phyloP scores from a whole-genome alignment of 30 jellyfish, hydroid and myxozoan species.

The Catostylus mosaicus region DNA sequence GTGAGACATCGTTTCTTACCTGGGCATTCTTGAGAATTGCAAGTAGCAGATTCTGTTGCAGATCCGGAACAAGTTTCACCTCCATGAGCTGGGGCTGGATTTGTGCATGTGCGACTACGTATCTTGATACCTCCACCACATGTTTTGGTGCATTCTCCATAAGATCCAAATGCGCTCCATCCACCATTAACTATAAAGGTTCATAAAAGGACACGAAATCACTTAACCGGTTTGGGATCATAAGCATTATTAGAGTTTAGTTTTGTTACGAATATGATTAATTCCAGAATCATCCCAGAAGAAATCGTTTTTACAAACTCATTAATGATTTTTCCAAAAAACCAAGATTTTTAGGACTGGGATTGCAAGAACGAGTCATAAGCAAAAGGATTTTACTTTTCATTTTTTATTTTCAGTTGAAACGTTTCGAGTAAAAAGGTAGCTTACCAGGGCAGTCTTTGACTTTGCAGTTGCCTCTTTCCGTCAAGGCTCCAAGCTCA shows the following conservation, averaged over 20 bases:
- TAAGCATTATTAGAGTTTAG: too few relatives aligned
- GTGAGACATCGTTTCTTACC: too few relatives aligned
- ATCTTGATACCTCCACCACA: constrained; percentile 92
- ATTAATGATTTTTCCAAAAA: too few relatives aligned
- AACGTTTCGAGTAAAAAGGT: not conserved
- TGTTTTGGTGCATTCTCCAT: constrained; percentile 58
- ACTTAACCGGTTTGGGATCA: too few relatives aligned
- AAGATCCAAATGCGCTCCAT: constrained; percentile 82
- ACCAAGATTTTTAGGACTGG: too few relatives aligned
- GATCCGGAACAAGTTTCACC: constrained; percentile 38
- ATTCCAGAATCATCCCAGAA: too few relatives aligned
- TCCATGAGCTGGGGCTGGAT: constrained; percentile 60
- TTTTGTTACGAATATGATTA: too few relatives aligned
- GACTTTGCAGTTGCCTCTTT: constrained; percentile 34
- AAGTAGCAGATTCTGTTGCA: constrained; percentile 4
- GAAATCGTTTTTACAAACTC: too few relatives aligned
- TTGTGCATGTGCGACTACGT: constrained; percentile 72
- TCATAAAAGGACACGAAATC: too few relatives aligned
- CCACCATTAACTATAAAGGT: constrained; percentile 80
- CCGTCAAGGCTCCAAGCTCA: constrained; percentile 34
- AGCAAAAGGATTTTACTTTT: not conserved
- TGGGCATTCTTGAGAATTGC: constrained; percentile 21
- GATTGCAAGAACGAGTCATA: not conserved
- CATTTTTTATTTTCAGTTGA: not conserved
- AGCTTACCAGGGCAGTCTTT: constrained; percentile 56